These are phyloP conservation scores for Cathartes aura DNA, from an alignment of 2,113 vertebrate species.

Conservation along the genomic window DNA sequence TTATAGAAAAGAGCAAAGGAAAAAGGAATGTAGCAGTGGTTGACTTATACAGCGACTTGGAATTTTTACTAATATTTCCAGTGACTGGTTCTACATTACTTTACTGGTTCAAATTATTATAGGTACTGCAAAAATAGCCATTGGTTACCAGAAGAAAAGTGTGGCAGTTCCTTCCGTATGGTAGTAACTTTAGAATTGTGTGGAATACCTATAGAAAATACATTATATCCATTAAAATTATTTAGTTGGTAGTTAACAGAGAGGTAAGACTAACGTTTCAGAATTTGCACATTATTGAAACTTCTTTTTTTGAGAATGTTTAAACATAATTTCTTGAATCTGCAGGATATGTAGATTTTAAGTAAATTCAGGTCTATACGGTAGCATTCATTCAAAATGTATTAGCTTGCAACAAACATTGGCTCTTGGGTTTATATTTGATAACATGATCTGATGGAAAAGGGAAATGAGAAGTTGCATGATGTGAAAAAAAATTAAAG, in stretches of 20 bases:
- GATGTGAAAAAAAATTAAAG: neutral
- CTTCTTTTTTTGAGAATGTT: neutral
- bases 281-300: neutral
- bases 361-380: neutral
- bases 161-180: neutral
- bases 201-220: neutral
- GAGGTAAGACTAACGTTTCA: neutral
- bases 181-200: neutral
- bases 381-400: neutral
- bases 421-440: neutral
- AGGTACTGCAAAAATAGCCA: neutral
- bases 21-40: neutral
- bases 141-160: neutral
- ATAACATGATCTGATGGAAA: neutral
- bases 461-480: neutral
- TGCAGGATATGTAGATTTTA: neutral
- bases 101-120: neutral
- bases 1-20: constrained; percentile 1
- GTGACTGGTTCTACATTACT: neutral
- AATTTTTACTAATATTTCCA: neutral
- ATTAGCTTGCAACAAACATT: neutral
- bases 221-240: neutral
- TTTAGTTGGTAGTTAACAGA: neutral
- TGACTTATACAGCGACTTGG: neutral
- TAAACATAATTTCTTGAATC: neutral